Evolutionary conservation across 2,888 invertebrate species (phyloP).

Genomic region (Scaptomyza reducta): DNA sequence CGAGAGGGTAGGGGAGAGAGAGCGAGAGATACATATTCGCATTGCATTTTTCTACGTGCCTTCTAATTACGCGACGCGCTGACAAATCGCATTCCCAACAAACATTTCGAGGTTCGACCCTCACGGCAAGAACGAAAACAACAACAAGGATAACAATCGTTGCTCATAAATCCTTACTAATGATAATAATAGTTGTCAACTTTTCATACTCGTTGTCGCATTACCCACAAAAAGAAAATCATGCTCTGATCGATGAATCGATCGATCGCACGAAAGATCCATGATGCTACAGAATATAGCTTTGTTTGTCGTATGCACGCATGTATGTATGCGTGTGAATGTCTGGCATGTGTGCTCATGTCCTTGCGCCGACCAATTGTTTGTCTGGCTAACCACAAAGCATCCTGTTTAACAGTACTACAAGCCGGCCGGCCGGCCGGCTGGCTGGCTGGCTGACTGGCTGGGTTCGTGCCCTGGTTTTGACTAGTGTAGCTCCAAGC

Average conservation of each 20-base stretch:
- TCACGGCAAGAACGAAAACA: constrained; percentile 4
- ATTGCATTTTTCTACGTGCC: constrained; percentile 28
- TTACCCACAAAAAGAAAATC: constrained; percentile 5
- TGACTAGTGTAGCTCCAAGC: constrained; percentile 12
- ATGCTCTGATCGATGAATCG: constrained; percentile 61
- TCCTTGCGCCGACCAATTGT: constrained; percentile 46
- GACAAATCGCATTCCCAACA: constrained; percentile 53
- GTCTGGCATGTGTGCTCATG: constrained; percentile 44
- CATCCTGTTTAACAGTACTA: constrained; percentile 5
- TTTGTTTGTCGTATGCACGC: neutral
- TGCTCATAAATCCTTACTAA: constrained; percentile 66
- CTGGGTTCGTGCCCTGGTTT: neutral
- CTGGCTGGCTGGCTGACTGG: neutral
- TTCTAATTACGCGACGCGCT: constrained; percentile 64
- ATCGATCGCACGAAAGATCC: constrained; percentile 11
- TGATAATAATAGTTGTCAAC: constrained; percentile 75
- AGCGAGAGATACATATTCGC: neutral
- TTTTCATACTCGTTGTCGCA: constrained; percentile 53
- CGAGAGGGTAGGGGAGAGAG: neutral
- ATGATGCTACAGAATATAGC: constrained; percentile 3
- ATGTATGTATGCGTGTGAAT: constrained; percentile 15
- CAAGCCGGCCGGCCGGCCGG: constrained; percentile 5
- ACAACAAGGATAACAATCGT: constrained; percentile 23
- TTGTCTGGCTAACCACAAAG: constrained; percentile 62
- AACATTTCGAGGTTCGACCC: constrained; percentile 26